A percentile compares a stretch with the other conserved stretches of the same genome.
These are phyloP conservation scores for Drosophila mimica DNA, from an alignment of 2,888 invertebrate species.

Conservation along the genomic window DNA sequence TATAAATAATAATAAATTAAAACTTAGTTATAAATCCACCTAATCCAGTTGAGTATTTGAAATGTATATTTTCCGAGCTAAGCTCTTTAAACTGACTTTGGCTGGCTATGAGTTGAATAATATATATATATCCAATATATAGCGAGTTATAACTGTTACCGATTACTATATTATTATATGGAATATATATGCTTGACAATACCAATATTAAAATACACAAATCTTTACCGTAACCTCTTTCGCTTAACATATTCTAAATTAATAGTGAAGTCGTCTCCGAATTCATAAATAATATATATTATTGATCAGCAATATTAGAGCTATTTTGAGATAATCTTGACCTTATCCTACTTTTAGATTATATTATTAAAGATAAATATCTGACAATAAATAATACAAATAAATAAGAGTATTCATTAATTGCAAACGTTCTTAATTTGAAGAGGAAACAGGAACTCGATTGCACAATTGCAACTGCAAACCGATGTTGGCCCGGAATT, in stretches of 20 bases:
- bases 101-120: neutral
- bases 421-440: too few species aligned
- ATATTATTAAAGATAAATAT: too few species aligned
- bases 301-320: neutral
- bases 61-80: neutral
- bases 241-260: neutral
- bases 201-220: neutral
- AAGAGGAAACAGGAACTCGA: conserved; percentile 31
- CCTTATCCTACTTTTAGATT: neutral
- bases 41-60: neutral
- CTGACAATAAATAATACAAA: too few species aligned
- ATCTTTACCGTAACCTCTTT: neutral
- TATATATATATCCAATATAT: neutral
- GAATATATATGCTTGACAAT: neutral
- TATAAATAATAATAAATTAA: neutral
- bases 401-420: too few species aligned
- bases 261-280: neutral
- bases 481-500: neutral
- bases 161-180: neutral
- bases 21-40: neutral
- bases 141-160: neutral
- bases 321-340: neutral
- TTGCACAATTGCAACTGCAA: conserved; percentile 11
- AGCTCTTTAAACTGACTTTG: neutral
- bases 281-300: neutral